Percentiles rank a stretch among this genome's conserved stretches.
Evolutionary conservation across 2,113 vertebrate genomes (phyloP).

Genomic region (Rostratula benghalensis): DNA sequence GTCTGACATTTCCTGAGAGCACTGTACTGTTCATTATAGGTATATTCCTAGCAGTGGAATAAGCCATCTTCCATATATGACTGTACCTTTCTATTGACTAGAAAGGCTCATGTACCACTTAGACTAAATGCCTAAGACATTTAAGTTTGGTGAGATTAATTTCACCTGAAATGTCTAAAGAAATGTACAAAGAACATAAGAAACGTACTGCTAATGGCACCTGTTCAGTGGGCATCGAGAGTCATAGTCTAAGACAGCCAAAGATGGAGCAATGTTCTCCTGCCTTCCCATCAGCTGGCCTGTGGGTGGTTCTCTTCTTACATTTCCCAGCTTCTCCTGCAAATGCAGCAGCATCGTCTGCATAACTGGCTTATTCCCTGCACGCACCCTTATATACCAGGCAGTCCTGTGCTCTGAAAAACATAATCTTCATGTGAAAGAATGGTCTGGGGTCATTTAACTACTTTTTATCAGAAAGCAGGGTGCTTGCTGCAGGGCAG

Average conservation of each 20-base stretch:
- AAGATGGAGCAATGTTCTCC: not conserved
- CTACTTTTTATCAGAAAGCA: not conserved
- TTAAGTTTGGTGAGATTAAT: not conserved
- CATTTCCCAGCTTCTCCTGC: not conserved
- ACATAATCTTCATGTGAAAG: not conserved
- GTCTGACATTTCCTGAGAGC: not conserved
- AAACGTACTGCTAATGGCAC: not conserved
- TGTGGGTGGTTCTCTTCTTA: not conserved
- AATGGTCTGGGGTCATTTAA: not conserved
- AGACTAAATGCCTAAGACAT: not conserved
- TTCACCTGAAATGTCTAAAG: not conserved
- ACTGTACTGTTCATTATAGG: not conserved
- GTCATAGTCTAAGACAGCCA: not conserved
- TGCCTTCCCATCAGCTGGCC: not conserved
- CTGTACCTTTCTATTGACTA: not conserved
- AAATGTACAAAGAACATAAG: not conserved
- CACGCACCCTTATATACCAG: not conserved
- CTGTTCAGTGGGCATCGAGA: not conserved
- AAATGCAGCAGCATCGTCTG: not conserved
- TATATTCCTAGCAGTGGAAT: not conserved
- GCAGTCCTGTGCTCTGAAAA: fast-evolving
- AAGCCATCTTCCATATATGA: not conserved
- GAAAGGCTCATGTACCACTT: not conserved
- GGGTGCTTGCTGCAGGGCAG: not conserved
- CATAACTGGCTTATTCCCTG: not conserved